Conservation (phyloP, 1,140 invertebrate genomes). For the Pemphigus obesinymphae region DNA sequence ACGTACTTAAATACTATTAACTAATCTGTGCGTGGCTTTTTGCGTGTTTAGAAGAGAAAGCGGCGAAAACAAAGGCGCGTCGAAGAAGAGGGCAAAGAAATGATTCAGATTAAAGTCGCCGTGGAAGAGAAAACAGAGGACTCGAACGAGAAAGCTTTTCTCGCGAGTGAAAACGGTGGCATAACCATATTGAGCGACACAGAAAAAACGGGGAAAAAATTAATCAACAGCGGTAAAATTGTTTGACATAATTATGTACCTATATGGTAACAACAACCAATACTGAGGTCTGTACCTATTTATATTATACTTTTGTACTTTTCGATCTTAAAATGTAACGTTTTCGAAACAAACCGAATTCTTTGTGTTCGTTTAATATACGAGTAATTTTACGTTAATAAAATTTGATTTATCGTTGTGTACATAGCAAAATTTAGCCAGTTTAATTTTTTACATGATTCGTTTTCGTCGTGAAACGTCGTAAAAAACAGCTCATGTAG, state of each 20-base stretch:
- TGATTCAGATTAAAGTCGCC: conserved; percentile 45
- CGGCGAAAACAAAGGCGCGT: conserved; percentile 19
- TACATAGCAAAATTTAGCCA: not conserved
- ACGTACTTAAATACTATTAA: too few species aligned
- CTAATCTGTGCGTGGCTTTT: too few species aligned
- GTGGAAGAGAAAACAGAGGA: conserved; percentile 55
- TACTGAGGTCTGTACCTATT: too few species aligned
- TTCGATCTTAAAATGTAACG: not conserved
- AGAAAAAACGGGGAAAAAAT: not conserved
- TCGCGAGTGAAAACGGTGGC: conserved; percentile 1
- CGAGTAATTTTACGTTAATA: not conserved
- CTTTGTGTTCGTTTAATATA: not conserved
- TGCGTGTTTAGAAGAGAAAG: conserved; percentile 22
- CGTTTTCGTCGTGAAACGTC: not conserved
- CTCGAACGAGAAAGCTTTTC: not conserved
- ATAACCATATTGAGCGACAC: not conserved
- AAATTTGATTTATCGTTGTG: not conserved
- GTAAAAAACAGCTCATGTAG: not conserved
- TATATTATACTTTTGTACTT: too few species aligned
- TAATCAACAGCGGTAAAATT: not conserved
- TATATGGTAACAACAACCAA: not conserved
- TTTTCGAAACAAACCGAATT: not conserved
- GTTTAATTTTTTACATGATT: not conserved
- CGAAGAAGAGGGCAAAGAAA: conserved; percentile 13
- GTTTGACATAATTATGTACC: not conserved